Percentiles rank a stretch among this genome's conserved stretches.
Conservation (phyloP, 2,888 invertebrate genomes). For the Netelia inedita region DNA sequence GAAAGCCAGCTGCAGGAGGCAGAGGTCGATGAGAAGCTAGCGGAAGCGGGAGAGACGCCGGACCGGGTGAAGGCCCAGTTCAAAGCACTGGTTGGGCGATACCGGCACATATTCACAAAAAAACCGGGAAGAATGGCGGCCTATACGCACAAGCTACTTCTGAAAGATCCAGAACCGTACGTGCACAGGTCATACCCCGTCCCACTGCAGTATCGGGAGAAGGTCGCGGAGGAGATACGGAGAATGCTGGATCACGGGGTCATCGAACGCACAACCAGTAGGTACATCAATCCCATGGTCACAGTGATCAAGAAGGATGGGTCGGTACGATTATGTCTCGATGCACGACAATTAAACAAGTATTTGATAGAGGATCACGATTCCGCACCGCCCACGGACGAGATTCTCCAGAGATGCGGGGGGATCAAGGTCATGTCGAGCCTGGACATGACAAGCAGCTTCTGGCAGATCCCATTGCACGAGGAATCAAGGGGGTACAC, state of each 20-base stretch:
- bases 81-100: no score
- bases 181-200: background rate
- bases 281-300: background rate
- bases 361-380: background rate
- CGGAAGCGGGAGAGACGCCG: no score
- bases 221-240: no score
- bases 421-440: background rate
- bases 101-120: background rate
- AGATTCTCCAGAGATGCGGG: background rate
- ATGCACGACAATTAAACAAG: conserved; percentile 10
- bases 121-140: background rate
- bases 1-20: no score
- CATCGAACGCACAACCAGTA: background rate
- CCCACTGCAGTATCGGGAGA: background rate
- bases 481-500: background rate
- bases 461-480: background rate
- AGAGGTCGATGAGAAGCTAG: no score
- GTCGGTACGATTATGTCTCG: background rate
- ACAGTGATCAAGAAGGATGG: conserved; percentile 15
- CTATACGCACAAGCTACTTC: background rate
- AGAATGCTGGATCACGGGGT: no score
- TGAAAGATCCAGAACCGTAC: conserved; percentile 27
- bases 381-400: no score
- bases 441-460: background rate
- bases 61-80: no score